Percentiles rank a stretch among this genome's conserved stretches.
Evolutionary conservation across 1,140 invertebrate species (phyloP).

Genomic region (Papilio dardanus): DNA sequence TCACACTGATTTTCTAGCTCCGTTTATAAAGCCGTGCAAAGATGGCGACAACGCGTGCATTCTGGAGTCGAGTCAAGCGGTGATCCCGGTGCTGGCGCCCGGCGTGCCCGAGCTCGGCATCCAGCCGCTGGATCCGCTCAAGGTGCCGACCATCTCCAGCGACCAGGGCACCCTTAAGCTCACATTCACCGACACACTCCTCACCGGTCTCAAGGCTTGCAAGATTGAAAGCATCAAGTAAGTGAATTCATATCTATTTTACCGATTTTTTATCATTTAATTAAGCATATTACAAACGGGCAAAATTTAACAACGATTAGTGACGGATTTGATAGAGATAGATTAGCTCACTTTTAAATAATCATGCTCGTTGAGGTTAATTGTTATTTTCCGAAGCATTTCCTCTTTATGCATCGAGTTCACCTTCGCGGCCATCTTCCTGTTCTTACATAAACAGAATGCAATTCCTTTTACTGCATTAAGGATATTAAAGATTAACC

Average conservation of each 20-base stretch:
- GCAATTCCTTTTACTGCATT: neutral
- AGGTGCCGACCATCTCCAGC: conserved; percentile 52
- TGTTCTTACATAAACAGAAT: neutral
- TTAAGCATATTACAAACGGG: no score
- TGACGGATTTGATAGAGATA: no score
- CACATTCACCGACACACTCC: conserved; percentile 56
- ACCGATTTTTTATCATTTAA: no score
- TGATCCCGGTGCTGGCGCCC: conserved; percentile 50
- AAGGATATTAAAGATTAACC: neutral
- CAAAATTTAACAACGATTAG: no score
- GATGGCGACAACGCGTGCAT: conserved; percentile 56
- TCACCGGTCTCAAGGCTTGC: conserved; percentile 63
- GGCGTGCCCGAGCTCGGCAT: conserved; percentile 63
- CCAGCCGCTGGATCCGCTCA: conserved; percentile 59
- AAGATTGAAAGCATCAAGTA: conserved; percentile 55
- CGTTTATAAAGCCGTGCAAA: conserved; percentile 66
- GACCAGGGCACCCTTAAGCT: conserved; percentile 57
- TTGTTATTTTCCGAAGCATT: no score
- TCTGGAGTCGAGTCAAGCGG: conserved; percentile 50
- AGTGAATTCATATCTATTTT: conserved; percentile 39
- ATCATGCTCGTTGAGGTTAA: no score
- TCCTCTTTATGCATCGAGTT: neutral
- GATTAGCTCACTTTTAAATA: no score
- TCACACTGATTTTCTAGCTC: conserved; percentile 46
- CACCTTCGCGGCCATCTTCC: neutral